Conservation (phyloP, 1,140 invertebrate species). For the Achatina immaculata region DNA sequence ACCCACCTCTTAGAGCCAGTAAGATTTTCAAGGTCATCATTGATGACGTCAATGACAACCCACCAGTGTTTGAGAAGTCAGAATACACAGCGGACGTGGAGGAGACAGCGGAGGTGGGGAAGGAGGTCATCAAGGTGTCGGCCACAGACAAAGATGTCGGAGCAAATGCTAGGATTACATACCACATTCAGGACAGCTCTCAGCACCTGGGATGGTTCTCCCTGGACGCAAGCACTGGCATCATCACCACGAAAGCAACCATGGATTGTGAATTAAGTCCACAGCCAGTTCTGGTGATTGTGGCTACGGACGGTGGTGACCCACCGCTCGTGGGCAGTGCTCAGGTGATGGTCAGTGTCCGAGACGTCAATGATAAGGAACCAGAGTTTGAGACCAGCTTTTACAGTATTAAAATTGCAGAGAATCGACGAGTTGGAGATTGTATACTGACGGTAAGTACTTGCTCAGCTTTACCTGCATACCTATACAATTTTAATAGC, state of each 20-base stretch:
- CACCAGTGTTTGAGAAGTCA: constrained; percentile 53
- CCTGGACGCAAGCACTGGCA: constrained; percentile 87
- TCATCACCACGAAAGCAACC: constrained; percentile 87
- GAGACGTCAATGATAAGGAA: constrained; percentile 95
- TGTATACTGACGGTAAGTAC: constrained; percentile 73
- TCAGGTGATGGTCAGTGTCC: constrained; percentile 90
- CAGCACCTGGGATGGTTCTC: constrained; percentile 92
- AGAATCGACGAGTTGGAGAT: constrained; percentile 86
- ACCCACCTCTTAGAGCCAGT: constrained; percentile 71
- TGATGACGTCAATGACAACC: constrained; percentile 75
- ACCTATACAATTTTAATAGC: no score
- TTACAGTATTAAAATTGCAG: constrained; percentile 90
- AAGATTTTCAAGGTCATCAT: constrained; percentile 55
- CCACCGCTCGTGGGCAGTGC: constrained; percentile 85
- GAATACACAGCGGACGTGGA: constrained; percentile 90
- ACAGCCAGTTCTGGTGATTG: constrained; percentile 88
- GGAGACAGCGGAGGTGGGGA: constrained; percentile 76
- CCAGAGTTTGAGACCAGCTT: constrained; percentile 92
- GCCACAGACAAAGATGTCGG: constrained; percentile 91
- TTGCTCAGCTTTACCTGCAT: background rate
- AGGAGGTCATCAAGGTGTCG: constrained; percentile 85
- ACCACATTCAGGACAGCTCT: constrained; percentile 77
- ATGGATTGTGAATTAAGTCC: constrained; percentile 92
- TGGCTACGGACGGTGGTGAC: constrained; percentile 92
- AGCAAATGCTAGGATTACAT: constrained; percentile 87